Percentiles rank a stretch among this genome's conserved stretches.
Evolutionary conservation across 2,888 invertebrate genomes (phyloP).

Genomic region (Dastarcus helophoroides): DNA sequence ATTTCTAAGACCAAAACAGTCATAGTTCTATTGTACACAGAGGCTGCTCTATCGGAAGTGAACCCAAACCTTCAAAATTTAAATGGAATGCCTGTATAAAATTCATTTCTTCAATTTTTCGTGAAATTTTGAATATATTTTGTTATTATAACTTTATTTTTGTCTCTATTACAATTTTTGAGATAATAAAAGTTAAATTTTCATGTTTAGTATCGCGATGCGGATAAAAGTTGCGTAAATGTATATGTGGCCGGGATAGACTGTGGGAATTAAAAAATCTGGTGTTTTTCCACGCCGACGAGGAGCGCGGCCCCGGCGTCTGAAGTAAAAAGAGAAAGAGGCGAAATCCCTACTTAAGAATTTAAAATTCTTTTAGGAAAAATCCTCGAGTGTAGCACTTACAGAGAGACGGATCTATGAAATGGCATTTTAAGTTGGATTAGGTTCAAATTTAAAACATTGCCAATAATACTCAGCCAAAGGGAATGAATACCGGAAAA

Average conservation of each 20-base stretch:
- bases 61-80: no score
- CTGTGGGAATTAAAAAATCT: conserved; percentile 42
- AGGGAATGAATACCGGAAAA: conserved; percentile 29
- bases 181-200: no score
- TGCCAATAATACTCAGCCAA: conserved; percentile 37
- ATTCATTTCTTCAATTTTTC: no score
- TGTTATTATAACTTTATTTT: no score
- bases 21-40: no score
- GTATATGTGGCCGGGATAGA: conserved; percentile 36
- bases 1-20: no score
- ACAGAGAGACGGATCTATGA: conserved; percentile 36
- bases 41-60: no score
- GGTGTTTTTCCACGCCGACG: conserved; percentile 33
- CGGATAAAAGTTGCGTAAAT: conserved; percentile 31
- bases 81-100: no score
- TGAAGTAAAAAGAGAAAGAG: conserved; percentile 10
- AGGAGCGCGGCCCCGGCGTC: conserved; percentile 7
- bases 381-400: conserved; percentile 12
- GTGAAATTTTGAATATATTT: no score
- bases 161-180: no score
- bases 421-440: conserved; percentile 43
- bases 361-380: conserved; percentile 11
- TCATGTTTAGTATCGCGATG: no score
- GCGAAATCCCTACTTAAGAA: conserved; percentile 11
- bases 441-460: conserved; percentile 40